These are phyloP conservation scores for Patiria pectinifera DNA, from an alignment of 53 echinoderm and acorn worm genomes.

Conservation along the genomic window DNA sequence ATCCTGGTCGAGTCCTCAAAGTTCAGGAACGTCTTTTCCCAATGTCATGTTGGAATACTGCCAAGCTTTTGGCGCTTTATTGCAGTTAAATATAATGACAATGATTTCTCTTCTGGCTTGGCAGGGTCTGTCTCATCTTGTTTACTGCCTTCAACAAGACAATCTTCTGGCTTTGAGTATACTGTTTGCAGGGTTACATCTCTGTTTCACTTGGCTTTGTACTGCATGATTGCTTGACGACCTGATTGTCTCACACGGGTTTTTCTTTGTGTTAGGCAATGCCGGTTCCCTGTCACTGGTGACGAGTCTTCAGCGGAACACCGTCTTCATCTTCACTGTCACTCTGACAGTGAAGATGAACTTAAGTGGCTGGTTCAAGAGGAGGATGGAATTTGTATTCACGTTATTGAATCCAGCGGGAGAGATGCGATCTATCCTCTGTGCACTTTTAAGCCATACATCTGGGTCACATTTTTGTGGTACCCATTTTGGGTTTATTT, in stretches of 20 bases:
- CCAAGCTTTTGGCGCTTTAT: constrained; percentile 1
- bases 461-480: too few relatives aligned
- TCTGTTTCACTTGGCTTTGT: background rate
- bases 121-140: background rate
- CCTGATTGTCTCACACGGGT: background rate
- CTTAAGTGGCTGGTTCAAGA: too few relatives aligned
- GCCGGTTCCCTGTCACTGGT: background rate
- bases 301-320: background rate
- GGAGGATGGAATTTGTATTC: too few relatives aligned
- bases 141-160: constrained; percentile 7
- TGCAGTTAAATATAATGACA: background rate
- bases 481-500: too few relatives aligned
- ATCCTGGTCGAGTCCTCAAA: background rate
- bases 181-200: background rate
- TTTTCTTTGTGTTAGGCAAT: too few relatives aligned
- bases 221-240: background rate
- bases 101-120: background rate
- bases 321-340: background rate
- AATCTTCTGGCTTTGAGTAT: constrained; percentile 17
- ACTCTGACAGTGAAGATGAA: too few relatives aligned
- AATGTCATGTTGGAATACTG: background rate
- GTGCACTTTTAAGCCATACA: too few relatives aligned
- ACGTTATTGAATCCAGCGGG: too few relatives aligned
- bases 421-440: too few relatives aligned
- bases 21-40: background rate